Conservation (phyloP, 2,888 invertebrate genomes). For the Polymixis flavicincta region DNA sequence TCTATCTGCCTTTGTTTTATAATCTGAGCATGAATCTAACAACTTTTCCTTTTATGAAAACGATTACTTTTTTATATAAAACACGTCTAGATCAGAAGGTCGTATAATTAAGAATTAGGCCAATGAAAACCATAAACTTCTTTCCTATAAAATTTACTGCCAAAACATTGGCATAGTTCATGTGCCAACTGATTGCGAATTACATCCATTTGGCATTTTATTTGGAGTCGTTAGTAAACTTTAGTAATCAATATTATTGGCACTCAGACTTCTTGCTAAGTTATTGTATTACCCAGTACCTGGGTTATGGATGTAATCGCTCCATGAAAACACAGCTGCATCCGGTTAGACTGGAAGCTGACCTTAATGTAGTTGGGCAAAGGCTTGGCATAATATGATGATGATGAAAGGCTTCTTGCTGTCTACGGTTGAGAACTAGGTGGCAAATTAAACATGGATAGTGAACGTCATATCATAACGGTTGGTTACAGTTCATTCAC, state of each 20-base stretch:
- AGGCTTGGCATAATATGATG: not conserved
- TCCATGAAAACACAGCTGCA: not conserved
- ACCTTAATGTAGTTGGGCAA: not conserved
- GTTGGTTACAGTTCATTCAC: not conserved
- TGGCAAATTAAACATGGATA: not conserved
- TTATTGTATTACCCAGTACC: not conserved
- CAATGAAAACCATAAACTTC: constrained; percentile 36
- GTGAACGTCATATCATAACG: not conserved
- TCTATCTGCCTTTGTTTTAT: too few relatives aligned
- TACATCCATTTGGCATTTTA: constrained; percentile 24
- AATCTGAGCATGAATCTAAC: constrained; percentile 13
- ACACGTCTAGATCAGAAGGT: constrained; percentile 9
- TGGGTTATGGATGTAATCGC: not conserved
- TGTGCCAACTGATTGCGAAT: constrained; percentile 23
- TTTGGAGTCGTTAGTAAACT: not conserved
- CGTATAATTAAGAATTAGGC: constrained; percentile 36
- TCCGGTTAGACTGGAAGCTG: not conserved
- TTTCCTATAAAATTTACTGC: constrained; percentile 42
- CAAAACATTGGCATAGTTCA: constrained; percentile 37
- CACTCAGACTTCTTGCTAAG: not conserved
- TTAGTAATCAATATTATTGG: constrained; percentile 3
- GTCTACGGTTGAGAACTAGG: not conserved
- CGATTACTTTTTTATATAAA: constrained; percentile 1
- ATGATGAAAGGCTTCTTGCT: not conserved
- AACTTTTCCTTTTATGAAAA: not conserved